Percentiles rank a stretch among this genome's conserved stretches.
Conservation (phyloP, 2,888 invertebrate genomes). For the Sympetrum striolatum region DNA sequence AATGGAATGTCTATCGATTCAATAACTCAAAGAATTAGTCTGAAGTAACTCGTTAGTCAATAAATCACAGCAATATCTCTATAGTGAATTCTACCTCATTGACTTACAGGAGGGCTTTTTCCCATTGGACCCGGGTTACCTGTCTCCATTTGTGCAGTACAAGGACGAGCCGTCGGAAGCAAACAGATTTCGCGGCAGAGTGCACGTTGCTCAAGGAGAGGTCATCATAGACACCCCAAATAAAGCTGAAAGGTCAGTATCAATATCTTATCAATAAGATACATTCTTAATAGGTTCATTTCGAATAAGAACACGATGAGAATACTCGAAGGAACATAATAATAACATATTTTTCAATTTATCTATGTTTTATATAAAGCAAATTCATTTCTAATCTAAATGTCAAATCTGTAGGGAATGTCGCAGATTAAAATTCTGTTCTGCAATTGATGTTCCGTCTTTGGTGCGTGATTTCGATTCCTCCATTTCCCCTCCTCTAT, state of each 20-base stretch:
- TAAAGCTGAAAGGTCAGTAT: not conserved
- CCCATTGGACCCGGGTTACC: not conserved
- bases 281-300: too few relatives aligned
- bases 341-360: not conserved
- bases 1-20: too few relatives aligned
- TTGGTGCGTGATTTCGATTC: not conserved
- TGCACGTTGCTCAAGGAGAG: not conserved
- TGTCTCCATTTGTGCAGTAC: constrained; percentile 2
- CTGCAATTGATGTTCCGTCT: not conserved
- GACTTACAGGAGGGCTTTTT: not conserved
- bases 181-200: constrained; percentile 7
- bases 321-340: not conserved
- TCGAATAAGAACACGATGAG: not conserved
- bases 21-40: too few relatives aligned
- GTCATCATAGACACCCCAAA: constrained; percentile 2
- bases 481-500: not conserved
- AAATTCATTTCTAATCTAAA: too few relatives aligned
- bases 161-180: not conserved
- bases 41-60: too few relatives aligned
- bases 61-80: too few relatives aligned
- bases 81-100: too few relatives aligned
- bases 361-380: too few relatives aligned
- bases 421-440: not conserved
- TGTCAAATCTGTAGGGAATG: not conserved
- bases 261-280: too few relatives aligned